These are phyloP conservation scores for Calyptomena viridis DNA, from an alignment of 2,113 vertebrate genomes.

Conservation along the genomic window DNA sequence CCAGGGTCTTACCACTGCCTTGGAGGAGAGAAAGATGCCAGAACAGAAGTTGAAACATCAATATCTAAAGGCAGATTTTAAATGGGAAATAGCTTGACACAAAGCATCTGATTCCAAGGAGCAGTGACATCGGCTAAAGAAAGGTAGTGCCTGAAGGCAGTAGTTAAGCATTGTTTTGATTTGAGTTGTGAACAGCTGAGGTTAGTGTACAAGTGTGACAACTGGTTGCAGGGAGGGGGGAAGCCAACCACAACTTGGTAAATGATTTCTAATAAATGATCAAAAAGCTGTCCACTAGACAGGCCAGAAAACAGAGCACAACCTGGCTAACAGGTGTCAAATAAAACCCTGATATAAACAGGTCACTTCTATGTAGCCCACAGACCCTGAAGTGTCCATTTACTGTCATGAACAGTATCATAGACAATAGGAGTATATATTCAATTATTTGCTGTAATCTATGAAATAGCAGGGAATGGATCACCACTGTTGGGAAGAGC, in stretches of 20 bases:
- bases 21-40: not conserved
- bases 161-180: not conserved
- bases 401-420: not conserved
- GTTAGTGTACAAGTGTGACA: not conserved
- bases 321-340: not conserved
- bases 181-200: not conserved
- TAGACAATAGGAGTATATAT: not conserved
- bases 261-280: not conserved
- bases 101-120: not conserved
- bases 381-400: rapidly evolving
- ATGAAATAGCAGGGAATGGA: not conserved
- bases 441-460: not conserved
- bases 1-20: not conserved
- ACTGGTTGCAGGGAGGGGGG: not conserved
- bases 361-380: not conserved
- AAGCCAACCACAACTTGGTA: not conserved
- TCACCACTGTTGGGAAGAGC: not conserved
- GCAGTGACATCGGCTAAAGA: not conserved
- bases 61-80: not conserved
- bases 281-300: not conserved
- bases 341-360: not conserved
- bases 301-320: not conserved
- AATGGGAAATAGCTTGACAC: not conserved
- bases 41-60: not conserved
- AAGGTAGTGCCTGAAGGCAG: not conserved